phyloP scores from a whole-genome alignment of 1,140 invertebrate genomes.

The Brachionus koreanus region DNA sequence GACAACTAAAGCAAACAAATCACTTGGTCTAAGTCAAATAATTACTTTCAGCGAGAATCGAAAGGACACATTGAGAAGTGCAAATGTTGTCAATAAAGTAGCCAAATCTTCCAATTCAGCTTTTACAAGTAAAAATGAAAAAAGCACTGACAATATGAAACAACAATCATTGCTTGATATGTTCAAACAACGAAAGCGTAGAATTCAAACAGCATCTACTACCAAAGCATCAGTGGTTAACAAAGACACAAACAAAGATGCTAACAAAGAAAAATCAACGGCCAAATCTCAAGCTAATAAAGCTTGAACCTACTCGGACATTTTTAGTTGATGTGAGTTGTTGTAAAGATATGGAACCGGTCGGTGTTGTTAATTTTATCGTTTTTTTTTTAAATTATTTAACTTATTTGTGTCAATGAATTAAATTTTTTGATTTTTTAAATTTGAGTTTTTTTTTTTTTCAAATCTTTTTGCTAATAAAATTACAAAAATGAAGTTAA shows the following conservation, averaged over 20 bases:
- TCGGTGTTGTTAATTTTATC: constrained; percentile 11
- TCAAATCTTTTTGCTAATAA: neutral
- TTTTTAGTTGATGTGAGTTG: neutral
- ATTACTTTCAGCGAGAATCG: constrained; percentile 39
- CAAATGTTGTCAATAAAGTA: neutral
- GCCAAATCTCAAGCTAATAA: neutral
- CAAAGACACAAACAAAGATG: neutral
- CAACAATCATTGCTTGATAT: constrained; percentile 30
- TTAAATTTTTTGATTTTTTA: neutral
- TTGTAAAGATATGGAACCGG: constrained; percentile 1
- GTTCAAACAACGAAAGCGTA: constrained; percentile 22
- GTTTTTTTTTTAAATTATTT: constrained; percentile 33
- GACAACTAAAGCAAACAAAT: neutral
- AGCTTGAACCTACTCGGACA: neutral
- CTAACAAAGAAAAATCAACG: neutral
- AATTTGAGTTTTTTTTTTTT: neutral
- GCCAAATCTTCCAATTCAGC: neutral
- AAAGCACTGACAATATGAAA: constrained; percentile 24
- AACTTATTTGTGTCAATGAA: neutral
- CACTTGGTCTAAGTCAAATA: neutral
- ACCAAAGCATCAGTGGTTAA: neutral
- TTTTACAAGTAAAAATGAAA: neutral
- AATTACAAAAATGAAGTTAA: no score
- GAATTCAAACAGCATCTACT: neutral
- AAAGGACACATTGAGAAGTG: constrained; percentile 31